Evolutionary conservation across 2,797 vertebrate species (phyloP).

Genomic region (Crypturellus tataupa): DNA sequence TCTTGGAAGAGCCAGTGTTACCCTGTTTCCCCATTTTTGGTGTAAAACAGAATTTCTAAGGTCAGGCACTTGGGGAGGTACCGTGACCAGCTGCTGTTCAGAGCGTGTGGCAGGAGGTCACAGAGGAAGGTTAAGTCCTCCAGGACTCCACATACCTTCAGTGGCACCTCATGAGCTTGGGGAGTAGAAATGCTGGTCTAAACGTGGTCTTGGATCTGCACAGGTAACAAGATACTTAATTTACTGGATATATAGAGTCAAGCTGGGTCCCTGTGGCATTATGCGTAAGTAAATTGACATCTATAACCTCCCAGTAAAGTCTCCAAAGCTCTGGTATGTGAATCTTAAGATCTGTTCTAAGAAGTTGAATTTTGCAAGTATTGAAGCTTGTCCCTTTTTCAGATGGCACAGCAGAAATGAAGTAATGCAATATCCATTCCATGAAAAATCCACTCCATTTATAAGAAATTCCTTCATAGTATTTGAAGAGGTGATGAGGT

Average conservation of each 20-base stretch:
- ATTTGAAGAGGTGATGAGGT: background rate
- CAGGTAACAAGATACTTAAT: background rate
- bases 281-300: background rate
- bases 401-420: background rate
- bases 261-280: background rate
- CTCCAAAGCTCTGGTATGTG: background rate
- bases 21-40: background rate
- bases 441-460: background rate
- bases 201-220: background rate
- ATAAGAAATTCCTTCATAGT: background rate
- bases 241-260: background rate
- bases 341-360: background rate
- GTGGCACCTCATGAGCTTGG: background rate
- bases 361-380: background rate
- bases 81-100: background rate
- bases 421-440: background rate
- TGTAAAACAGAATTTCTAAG: too few relatives aligned
- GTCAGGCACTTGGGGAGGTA: background rate
- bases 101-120: background rate
- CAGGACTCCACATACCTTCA: background rate
- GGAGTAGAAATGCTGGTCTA: background rate
- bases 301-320: background rate
- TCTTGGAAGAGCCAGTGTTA: background rate
- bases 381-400: background rate
- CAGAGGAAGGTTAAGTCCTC: background rate